Percentiles rank a stretch among this genome's conserved stretches.
These are phyloP conservation scores for Parascotia fuliginaria DNA, from an alignment of 2,888 invertebrate genomes.

Conservation along the genomic window DNA sequence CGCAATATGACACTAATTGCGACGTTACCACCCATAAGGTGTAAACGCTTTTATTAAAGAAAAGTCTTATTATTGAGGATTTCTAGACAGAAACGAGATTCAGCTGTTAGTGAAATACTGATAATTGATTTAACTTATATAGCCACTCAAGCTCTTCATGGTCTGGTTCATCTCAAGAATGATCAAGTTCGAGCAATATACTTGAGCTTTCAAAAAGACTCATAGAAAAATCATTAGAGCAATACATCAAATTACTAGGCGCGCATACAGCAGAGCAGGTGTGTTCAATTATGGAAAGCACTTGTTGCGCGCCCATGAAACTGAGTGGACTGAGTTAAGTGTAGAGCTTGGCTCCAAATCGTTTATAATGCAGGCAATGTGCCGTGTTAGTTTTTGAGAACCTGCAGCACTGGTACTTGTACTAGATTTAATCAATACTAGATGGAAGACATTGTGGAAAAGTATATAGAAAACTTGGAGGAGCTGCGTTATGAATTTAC, in stretches of 20 bases:
- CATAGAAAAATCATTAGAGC: conserved; percentile 38
- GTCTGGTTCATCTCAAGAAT: no score
- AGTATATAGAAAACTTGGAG: background rate
- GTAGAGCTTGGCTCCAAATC: conserved; percentile 66
- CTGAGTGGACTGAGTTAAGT: conserved; percentile 64
- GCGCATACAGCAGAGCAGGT: conserved; percentile 54
- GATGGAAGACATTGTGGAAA: background rate
- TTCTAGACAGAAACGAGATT: no score
- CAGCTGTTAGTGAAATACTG: no score
- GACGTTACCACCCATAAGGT: no score
- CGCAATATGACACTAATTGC: no score
- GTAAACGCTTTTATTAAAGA: no score
- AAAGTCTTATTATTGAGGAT: no score
- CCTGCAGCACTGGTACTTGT: conserved; percentile 53
- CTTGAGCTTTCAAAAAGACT: background rate
- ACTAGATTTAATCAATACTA: conserved; percentile 44
- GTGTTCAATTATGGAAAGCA: conserved; percentile 70
- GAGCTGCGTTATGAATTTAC: background rate
- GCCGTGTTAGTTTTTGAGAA: conserved; percentile 56
- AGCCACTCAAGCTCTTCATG: no score
- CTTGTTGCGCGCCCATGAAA: conserved; percentile 66
- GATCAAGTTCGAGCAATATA: no score
- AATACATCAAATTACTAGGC: conserved; percentile 43
- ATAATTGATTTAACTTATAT: no score
- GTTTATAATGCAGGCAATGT: conserved; percentile 64